These are phyloP conservation scores for Anoura caudifer DNA, from an alignment of 2,113 vertebrate species.

Conservation along the genomic window DNA sequence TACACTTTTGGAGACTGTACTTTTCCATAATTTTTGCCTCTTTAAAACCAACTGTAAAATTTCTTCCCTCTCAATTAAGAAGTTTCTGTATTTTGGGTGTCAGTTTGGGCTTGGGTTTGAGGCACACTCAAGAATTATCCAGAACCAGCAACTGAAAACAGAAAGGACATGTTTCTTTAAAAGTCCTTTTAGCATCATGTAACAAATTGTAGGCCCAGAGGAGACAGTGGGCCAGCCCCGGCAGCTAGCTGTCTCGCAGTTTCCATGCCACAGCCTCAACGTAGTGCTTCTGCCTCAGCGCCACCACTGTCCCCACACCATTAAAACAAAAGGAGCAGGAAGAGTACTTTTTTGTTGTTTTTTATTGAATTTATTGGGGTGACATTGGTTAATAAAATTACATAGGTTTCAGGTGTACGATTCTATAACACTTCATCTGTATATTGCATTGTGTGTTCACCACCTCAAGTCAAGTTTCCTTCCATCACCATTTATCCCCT, in stretches of 20 bases:
- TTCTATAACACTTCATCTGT: no score
- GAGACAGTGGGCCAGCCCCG: conserved; percentile 77
- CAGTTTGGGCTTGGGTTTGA: conserved; percentile 86
- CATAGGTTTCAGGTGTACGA: no score
- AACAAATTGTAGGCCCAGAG: conserved; percentile 65
- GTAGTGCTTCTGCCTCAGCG: conserved; percentile 52
- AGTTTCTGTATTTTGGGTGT: conserved; percentile 83
- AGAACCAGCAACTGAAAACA: conserved; percentile 90
- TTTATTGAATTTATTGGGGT: no score
- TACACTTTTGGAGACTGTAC: conserved; percentile 84
- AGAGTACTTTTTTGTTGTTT: not conserved
- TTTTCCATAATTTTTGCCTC: conserved; percentile 85
- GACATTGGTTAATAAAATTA: no score
- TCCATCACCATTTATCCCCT: no score
- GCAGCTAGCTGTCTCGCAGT: conserved; percentile 53
- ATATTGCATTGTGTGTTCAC: no score
- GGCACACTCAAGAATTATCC: conserved; percentile 84
- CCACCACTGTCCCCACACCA: rapidly evolving
- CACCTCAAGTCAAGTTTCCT: no score
- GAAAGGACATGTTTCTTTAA: conserved; percentile 81
- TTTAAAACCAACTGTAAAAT: conserved; percentile 83
- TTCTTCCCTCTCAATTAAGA: conserved; percentile 82
- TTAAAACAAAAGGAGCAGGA: rapidly evolving
- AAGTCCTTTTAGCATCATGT: conserved; percentile 58
- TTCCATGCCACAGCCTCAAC: conserved; percentile 63